Percentiles rank a stretch among this genome's conserved stretches.
Evolutionary conservation across 1,140 invertebrate species (phyloP).

Genomic region (Magallana ariakensis): DNA sequence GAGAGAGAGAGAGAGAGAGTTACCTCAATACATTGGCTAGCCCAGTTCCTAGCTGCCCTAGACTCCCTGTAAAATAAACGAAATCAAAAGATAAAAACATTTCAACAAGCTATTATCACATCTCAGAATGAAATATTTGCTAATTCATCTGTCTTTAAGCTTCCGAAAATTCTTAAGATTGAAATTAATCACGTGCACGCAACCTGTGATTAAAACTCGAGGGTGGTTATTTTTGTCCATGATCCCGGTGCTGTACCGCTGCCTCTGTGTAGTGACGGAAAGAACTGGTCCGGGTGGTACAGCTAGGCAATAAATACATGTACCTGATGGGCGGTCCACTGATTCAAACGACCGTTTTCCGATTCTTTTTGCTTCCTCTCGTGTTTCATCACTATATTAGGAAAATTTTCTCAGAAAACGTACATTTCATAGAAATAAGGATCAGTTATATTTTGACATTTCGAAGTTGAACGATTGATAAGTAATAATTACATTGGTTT

Average conservation of each 20-base stretch:
- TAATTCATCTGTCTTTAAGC: too few species aligned
- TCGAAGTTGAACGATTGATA: too few species aligned
- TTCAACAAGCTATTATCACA: too few species aligned
- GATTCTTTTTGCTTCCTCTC: neutral
- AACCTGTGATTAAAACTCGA: slow-evolving; percentile 63
- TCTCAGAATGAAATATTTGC: too few species aligned
- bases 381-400: too few species aligned
- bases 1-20: neutral
- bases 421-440: too few species aligned
- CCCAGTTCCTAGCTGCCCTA: slow-evolving; percentile 74
- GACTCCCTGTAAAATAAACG: slow-evolving; percentile 64
- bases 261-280: neutral
- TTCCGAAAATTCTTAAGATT: too few species aligned
- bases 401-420: too few species aligned
- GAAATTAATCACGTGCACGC: neutral
- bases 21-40: slow-evolving; percentile 72
- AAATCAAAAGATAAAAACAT: too few species aligned
- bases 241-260: neutral
- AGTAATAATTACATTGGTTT: too few species aligned
- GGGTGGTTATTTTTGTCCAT: slow-evolving; percentile 48
- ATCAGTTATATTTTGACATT: too few species aligned
- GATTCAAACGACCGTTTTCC: neutral
- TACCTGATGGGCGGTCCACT: neutral
- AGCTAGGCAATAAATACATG: slow-evolving; percentile 9
- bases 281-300: neutral